Percentiles rank a stretch among this genome's conserved stretches.
Evolutionary conservation across 2,797 vertebrate species (phyloP).

Genomic region (Tapirus indicus): DNA sequence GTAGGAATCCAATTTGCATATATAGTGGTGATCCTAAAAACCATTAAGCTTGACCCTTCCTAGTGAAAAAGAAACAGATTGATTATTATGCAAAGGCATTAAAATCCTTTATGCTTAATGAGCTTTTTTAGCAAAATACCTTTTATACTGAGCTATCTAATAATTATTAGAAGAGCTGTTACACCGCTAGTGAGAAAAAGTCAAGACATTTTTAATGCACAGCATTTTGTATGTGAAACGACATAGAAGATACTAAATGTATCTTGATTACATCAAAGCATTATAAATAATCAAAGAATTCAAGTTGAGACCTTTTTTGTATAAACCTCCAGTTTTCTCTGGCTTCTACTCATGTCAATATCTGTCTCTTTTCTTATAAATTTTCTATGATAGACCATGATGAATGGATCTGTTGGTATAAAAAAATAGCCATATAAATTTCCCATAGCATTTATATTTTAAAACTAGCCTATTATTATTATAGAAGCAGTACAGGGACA

Average conservation of each 20-base stretch:
- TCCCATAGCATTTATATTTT: neutral
- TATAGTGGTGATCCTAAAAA: conserved; percentile 47
- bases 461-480: conserved; percentile 6
- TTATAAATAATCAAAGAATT: conserved; percentile 9
- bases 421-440: neutral
- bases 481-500: neutral
- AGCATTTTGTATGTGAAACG: neutral
- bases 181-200: conserved; percentile 20
- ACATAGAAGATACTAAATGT: neutral
- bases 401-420: neutral
- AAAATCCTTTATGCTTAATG: conserved; percentile 48
- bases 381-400: neutral
- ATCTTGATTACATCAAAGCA: neutral
- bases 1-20: conserved; percentile 56
- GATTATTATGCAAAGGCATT: conserved; percentile 29
- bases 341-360: neutral
- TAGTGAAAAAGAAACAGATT: conserved; percentile 24
- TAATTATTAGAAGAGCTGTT: conserved; percentile 32
- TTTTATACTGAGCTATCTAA: conserved; percentile 34
- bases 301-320: neutral
- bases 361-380: neutral
- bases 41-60: conserved; percentile 59
- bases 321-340: neutral
- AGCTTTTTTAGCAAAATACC: conserved; percentile 45
- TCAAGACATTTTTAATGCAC: conserved; percentile 32